A percentile compares a stretch with the other conserved stretches of the same genome.
These are phyloP conservation scores for Drosophila helvetica DNA, from an alignment of 2,888 invertebrate species.

Conservation along the genomic window DNA sequence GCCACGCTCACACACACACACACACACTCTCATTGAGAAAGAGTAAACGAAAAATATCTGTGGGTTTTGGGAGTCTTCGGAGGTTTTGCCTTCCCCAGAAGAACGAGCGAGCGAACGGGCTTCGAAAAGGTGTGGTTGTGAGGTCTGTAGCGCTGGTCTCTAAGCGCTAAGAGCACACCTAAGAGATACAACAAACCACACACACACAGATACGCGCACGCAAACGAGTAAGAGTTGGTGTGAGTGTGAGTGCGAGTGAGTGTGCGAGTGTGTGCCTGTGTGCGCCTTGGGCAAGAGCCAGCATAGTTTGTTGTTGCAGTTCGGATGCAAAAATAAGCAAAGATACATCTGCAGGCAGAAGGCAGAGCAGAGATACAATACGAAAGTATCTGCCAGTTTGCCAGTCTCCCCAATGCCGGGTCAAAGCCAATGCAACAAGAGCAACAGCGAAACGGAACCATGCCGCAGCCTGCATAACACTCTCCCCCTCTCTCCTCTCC, in stretches of 20 bases:
- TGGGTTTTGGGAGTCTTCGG: conserved; percentile 9
- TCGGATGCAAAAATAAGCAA: conserved; percentile 15
- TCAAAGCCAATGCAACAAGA: conserved; percentile 46
- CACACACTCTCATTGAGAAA: conserved; percentile 22
- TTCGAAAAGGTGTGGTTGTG: conserved; percentile 77
- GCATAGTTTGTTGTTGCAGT: conserved; percentile 39
- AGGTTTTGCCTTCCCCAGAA: conserved; percentile 33
- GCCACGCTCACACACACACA: conserved; percentile 4
- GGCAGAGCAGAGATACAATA: conserved; percentile 30
- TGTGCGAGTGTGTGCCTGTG: conserved; percentile 22
- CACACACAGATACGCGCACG: conserved; percentile 7
- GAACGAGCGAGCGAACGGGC: conserved; percentile 2
- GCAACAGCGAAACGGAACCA: conserved; percentile 41
- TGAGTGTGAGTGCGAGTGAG: conserved; percentile 18
- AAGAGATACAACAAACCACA: conserved; percentile 58
- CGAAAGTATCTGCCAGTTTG: conserved; percentile 37
- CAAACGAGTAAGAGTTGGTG: not conserved
- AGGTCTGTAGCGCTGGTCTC: too few relatives aligned
- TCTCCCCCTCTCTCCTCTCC: conserved; percentile 1
- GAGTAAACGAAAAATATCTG: conserved; percentile 5
- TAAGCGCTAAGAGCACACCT: conserved; percentile 64
- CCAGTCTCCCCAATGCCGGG: conserved; percentile 29
- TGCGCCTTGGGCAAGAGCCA: conserved; percentile 28
- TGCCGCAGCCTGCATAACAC: conserved; percentile 5
- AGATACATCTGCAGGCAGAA: conserved; percentile 24